A percentile compares a stretch with the other conserved stretches of the same genome.
These are phyloP conservation scores for Hylaeus volcanicus DNA, from an alignment of 1,140 invertebrate species.

Conservation along the genomic window DNA sequence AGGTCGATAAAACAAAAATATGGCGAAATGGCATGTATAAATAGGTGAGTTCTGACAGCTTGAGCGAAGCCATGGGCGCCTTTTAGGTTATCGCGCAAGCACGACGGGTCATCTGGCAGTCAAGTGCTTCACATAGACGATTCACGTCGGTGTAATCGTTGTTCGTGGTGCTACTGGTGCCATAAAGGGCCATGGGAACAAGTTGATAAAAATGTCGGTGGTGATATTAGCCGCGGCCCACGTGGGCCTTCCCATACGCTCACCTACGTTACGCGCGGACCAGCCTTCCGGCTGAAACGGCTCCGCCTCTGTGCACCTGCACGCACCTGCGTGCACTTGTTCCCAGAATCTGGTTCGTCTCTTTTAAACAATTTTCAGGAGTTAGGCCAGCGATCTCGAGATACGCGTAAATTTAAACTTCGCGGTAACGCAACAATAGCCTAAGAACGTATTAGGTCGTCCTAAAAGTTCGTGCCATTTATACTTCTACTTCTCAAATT, in stretches of 20 bases:
- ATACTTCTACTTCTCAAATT: no score
- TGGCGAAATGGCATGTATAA: conserved; percentile 75
- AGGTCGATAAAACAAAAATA: conserved; percentile 55
- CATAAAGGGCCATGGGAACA: conserved; percentile 77
- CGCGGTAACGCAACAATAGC: background rate
- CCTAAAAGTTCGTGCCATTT: no score
- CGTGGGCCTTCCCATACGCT: conserved; percentile 28
- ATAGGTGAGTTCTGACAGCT: conserved; percentile 79
- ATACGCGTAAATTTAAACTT: background rate
- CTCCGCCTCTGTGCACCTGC: conserved; percentile 46
- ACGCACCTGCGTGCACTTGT: conserved; percentile 29
- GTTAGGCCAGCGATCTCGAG: background rate
- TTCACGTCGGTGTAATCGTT: conserved; percentile 69
- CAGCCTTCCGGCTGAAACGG: background rate
- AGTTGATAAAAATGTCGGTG: conserved; percentile 77
- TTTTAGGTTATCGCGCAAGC: conserved; percentile 80
- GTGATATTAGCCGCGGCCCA: conserved; percentile 36
- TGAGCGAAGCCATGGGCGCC: conserved; percentile 77
- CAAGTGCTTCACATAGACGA: conserved; percentile 76
- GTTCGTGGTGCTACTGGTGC: conserved; percentile 75
- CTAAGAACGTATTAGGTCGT: no score
- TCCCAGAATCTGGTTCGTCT: background rate
- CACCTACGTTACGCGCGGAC: conserved; percentile 37
- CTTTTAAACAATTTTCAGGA: conserved; percentile 7
- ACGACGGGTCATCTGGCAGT: conserved; percentile 81